Evolutionary conservation across 1,140 invertebrate species (phyloP).

Genomic region (Bombyx mandarina): DNA sequence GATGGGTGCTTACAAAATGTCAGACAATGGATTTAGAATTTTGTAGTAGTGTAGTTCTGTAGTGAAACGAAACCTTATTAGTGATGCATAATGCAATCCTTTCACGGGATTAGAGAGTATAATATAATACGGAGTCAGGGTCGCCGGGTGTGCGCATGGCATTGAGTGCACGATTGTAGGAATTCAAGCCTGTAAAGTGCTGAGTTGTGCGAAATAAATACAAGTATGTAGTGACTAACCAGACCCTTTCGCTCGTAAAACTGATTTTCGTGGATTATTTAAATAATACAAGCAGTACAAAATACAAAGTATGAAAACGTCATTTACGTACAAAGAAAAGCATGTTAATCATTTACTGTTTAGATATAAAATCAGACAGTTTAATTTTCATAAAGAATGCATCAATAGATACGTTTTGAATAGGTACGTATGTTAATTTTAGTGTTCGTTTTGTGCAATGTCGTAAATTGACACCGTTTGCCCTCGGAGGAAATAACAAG

Average conservation of each 20-base stretch:
- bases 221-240: no score
- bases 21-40: conserved; percentile 20
- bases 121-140: conserved; percentile 30
- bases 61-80: conserved; percentile 25
- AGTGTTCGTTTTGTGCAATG: neutral
- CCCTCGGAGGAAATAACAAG: neutral
- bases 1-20: conserved; percentile 13
- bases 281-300: no score
- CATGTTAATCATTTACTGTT: no score
- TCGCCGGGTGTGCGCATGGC: conserved; percentile 16
- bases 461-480: neutral
- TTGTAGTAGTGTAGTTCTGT: conserved; percentile 23
- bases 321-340: no score
- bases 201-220: neutral
- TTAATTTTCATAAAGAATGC: neutral
- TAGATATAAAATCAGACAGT: no score
- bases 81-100: conserved; percentile 36
- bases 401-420: neutral
- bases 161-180: conserved; percentile 12
- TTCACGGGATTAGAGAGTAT: conserved; percentile 27
- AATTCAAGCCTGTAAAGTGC: conserved; percentile 31
- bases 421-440: neutral
- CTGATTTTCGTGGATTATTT: no score
- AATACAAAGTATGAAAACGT: no score
- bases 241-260: no score